A percentile compares a stretch with the other conserved stretches of the same genome.
Conservation (phyloP, 2,888 invertebrate genomes). For the Drosophila subsilvestris region DNA sequence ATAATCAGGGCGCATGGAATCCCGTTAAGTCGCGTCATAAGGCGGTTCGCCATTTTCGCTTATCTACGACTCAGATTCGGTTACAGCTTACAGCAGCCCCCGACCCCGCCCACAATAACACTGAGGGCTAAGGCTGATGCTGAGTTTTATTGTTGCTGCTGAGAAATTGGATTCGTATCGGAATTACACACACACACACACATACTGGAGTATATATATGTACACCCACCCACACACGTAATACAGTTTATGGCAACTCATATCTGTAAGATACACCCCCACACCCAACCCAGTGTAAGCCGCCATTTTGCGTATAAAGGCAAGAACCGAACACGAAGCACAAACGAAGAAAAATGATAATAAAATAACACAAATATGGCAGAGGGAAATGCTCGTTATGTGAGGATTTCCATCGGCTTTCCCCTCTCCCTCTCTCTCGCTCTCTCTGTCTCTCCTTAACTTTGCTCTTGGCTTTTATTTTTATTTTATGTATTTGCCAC, state of each 20-base stretch:
- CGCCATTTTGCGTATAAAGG: conserved; percentile 18
- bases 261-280: conserved; percentile 70
- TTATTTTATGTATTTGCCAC: conserved; percentile 79
- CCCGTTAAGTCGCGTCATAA: conserved; percentile 81
- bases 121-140: conserved; percentile 26
- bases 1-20: conserved; percentile 77
- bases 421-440: neutral
- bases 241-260: conserved; percentile 79
- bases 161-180: conserved; percentile 80
- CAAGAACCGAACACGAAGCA: neutral
- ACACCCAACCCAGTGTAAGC: neutral
- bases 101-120: conserved; percentile 50
- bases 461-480: conserved; percentile 54
- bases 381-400: conserved; percentile 79
- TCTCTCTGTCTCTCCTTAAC: neutral
- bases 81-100: conserved; percentile 35
- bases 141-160: conserved; percentile 69
- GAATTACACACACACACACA: conserved; percentile 23
- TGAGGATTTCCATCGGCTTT: conserved; percentile 56
- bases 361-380: conserved; percentile 82
- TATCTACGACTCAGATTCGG: conserved; percentile 53
- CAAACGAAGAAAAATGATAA: conserved; percentile 72
- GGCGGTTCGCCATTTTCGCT: conserved; percentile 77
- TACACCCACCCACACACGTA: conserved; percentile 24
- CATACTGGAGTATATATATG: conserved; percentile 46